phyloP scores from a whole-genome alignment of 2,888 invertebrate species.

The Elysia crispata region DNA sequence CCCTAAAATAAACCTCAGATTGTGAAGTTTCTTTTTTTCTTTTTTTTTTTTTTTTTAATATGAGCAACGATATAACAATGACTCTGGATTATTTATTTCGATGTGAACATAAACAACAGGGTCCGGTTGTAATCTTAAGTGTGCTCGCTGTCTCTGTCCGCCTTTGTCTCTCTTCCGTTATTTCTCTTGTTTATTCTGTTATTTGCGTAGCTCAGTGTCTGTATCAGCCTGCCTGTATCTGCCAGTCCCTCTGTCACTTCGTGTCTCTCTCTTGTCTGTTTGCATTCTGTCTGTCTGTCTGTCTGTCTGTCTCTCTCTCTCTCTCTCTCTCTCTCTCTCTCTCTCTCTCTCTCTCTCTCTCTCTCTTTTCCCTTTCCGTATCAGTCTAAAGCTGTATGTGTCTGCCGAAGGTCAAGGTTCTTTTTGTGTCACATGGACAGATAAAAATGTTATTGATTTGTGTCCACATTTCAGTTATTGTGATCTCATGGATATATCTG shows the following conservation, averaged over 20 bases:
- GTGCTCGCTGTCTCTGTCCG: background rate
- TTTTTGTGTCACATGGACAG: too few relatives aligned
- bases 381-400: background rate
- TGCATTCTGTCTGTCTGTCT: constrained; percentile 12
- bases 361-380: background rate
- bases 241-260: background rate
- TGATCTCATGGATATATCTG: too few relatives aligned
- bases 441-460: too few relatives aligned
- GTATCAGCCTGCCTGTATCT: background rate
- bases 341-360: constrained; percentile 6
- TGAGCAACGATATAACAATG: too few relatives aligned
- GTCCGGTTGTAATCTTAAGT: background rate
- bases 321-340: constrained; percentile 26
- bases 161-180: background rate
- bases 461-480: too few relatives aligned
- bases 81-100: too few relatives aligned
- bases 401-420: background rate
- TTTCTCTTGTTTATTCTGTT: background rate
- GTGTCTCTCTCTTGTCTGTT: constrained; percentile 23
- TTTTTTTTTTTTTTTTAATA: too few relatives aligned
- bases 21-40: too few relatives aligned
- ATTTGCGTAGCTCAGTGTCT: too few relatives aligned
- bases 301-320: constrained; percentile 11
- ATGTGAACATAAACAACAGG: too few relatives aligned
- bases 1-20: too few relatives aligned